Evolutionary conservation across 2,113 vertebrate species (phyloP).

Genomic region (Aplodontia rufa): DNA sequence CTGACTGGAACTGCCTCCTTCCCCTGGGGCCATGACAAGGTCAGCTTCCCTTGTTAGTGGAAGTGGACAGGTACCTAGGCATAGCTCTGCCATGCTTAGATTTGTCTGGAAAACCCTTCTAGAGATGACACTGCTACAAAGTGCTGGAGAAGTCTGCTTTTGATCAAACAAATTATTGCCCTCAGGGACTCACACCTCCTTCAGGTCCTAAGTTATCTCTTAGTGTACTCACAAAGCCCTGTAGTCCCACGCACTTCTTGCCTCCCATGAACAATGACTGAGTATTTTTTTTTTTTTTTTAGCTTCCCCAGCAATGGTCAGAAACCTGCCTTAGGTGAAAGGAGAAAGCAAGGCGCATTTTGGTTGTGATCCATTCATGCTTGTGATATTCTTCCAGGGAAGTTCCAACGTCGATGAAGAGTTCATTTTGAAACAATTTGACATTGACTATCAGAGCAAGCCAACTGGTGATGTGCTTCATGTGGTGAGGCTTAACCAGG

Average conservation of each 20-base stretch:
- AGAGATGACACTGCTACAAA: background rate
- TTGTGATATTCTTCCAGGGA: slow-evolving; percentile 58
- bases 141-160: background rate
- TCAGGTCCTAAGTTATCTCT: background rate
- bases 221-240: background rate
- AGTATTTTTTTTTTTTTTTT: background rate
- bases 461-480: background rate
- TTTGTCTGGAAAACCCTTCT: background rate
- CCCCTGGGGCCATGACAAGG: background rate
- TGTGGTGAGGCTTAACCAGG: slow-evolving; percentile 34
- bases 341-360: background rate
- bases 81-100: background rate
- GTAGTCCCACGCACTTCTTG: background rate
- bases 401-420: slow-evolving; percentile 76
- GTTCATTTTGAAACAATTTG: slow-evolving; percentile 77
- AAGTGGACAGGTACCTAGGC: background rate
- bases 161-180: background rate
- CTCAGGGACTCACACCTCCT: background rate
- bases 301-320: background rate
- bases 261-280: background rate
- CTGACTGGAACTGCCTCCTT: background rate
- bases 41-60: background rate
- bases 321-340: background rate
- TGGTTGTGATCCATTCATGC: background rate
- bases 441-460: slow-evolving; percentile 67